These are phyloP conservation scores for Scartelaos histophorus DNA, from an alignment of 2,113 vertebrate genomes.

Conservation along the genomic window DNA sequence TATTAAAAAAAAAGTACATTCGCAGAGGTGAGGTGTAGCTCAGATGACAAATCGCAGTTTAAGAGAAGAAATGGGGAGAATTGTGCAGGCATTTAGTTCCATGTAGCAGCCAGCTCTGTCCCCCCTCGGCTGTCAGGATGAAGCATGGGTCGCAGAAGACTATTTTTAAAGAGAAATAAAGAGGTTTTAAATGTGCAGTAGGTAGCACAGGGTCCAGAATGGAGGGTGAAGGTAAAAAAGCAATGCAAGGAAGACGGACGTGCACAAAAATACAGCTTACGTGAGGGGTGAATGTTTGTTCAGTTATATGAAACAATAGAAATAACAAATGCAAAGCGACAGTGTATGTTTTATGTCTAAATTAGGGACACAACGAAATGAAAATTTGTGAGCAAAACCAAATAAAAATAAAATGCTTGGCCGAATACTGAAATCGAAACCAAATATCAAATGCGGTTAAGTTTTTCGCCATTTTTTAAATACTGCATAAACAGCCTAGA, in stretches of 20 bases:
- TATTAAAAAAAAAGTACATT: conserved; percentile 3
- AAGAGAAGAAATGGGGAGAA: neutral
- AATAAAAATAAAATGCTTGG: too few species aligned
- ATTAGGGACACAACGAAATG: too few species aligned
- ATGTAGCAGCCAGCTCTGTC: neutral
- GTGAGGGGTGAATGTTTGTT: neutral
- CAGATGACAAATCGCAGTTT: conserved; percentile 4
- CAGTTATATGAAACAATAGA: neutral
- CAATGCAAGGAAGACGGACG: neutral
- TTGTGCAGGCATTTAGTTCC: conserved; percentile 3
- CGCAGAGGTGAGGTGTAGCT: neutral
- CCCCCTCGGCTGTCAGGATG: conserved; percentile 2
- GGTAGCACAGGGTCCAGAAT: neutral
- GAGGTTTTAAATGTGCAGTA: neutral
- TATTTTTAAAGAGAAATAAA: conserved; percentile 6
- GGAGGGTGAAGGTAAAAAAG: neutral
- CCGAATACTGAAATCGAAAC: too few species aligned
- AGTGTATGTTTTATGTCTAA: neutral
- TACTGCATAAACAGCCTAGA: too few species aligned
- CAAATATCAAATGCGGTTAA: too few species aligned
- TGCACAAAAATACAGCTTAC: too few species aligned
- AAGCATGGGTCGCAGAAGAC: neutral
- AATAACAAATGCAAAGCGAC: neutral
- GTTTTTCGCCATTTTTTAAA: too few species aligned
- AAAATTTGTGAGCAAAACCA: too few species aligned